Percentiles rank a stretch among this genome's conserved stretches.
phyloP scores from a whole-genome alignment of 2,888 invertebrate species.

The Mythimna lalbum region DNA sequence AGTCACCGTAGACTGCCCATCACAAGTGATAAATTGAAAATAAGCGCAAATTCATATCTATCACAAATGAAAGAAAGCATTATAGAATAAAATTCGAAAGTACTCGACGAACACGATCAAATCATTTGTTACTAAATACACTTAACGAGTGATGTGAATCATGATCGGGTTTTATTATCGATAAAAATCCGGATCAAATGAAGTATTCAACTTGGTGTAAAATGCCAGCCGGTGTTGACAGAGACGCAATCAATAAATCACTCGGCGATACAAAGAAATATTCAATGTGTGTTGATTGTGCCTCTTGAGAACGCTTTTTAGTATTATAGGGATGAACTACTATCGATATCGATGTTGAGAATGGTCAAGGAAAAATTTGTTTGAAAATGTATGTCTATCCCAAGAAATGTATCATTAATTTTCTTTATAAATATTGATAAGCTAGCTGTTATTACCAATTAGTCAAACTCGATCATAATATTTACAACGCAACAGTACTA shows the following conservation, averaged over 20 bases:
- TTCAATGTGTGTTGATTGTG: slow-evolving; percentile 91
- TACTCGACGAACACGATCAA: slow-evolving; percentile 72
- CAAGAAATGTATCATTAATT: neutral
- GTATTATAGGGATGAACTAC: slow-evolving; percentile 77
- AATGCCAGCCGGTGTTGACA: slow-evolving; percentile 88
- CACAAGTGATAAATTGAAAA: slow-evolving; percentile 53
- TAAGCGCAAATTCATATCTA: slow-evolving; percentile 53
- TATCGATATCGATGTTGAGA: slow-evolving; percentile 66
- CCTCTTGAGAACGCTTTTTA: slow-evolving; percentile 88
- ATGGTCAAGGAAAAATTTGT: neutral
- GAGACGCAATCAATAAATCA: slow-evolving; percentile 91
- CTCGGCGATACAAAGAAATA: slow-evolving; percentile 86
- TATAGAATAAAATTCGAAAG: slow-evolving; percentile 63
- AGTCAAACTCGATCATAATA: slow-evolving; percentile 28
- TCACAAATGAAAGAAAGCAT: slow-evolving; percentile 68
- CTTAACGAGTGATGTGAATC: slow-evolving; percentile 89
- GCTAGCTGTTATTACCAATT: slow-evolving; percentile 31
- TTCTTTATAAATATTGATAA: neutral
- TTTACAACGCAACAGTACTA: slow-evolving; percentile 25
- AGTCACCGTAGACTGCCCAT: slow-evolving; percentile 30
- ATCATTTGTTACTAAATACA: slow-evolving; percentile 88
- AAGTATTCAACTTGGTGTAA: slow-evolving; percentile 88
- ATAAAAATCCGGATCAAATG: slow-evolving; percentile 91
- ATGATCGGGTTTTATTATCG: slow-evolving; percentile 86
- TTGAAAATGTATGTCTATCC: neutral